These are phyloP conservation scores for Marcusenius ussheri DNA, from an alignment of 2,113 vertebrate genomes.

Conservation along the genomic window DNA sequence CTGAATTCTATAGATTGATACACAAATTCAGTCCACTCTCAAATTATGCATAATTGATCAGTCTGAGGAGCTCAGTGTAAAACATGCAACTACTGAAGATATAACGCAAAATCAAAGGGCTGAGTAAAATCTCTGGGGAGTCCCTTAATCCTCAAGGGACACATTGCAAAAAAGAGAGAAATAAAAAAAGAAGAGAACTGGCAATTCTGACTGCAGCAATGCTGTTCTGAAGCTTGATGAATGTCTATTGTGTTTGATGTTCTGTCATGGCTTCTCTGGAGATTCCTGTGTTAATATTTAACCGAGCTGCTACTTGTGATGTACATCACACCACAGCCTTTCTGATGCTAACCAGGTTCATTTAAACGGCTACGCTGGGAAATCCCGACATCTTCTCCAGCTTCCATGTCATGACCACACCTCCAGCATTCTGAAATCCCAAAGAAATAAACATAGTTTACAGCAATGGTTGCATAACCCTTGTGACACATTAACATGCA, in stretches of 20 bases:
- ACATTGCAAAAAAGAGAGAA: background rate
- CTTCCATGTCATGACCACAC: background rate
- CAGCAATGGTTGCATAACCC: background rate
- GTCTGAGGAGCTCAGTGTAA: background rate
- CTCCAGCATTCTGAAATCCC: background rate
- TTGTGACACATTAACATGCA: background rate
- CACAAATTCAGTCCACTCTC: background rate
- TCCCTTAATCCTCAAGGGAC: background rate
- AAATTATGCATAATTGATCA: slow-evolving; percentile 1
- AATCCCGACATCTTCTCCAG: background rate
- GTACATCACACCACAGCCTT: background rate
- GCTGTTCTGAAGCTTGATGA: background rate
- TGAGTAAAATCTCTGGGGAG: background rate
- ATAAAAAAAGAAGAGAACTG: background rate
- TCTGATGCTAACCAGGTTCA: background rate
- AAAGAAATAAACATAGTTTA: background rate
- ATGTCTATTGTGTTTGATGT: background rate
- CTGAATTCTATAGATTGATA: background rate
- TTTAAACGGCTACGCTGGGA: background rate
- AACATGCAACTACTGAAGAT: background rate
- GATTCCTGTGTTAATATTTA: background rate
- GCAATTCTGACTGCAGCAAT: background rate
- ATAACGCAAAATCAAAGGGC: background rate
- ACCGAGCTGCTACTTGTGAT: background rate
- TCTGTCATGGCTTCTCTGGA: background rate